Percentiles rank a stretch among this genome's conserved stretches.
These are phyloP conservation scores for Reticulitermes speratus DNA, from an alignment of 1,140 invertebrate genomes.

Conservation along the genomic window DNA sequence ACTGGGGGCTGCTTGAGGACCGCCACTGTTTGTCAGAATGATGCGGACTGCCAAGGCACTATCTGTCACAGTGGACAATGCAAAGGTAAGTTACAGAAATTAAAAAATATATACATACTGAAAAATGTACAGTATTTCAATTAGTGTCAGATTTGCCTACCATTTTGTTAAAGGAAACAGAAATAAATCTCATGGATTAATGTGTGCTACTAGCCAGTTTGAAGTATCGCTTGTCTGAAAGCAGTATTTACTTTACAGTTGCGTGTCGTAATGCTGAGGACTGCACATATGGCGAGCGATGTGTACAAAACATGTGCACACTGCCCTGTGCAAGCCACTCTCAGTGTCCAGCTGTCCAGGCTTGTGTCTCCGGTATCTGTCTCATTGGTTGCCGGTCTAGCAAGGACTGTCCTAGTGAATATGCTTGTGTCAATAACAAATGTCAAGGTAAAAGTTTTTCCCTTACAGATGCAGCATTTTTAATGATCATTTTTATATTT, in stretches of 20 bases:
- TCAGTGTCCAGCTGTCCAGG: conserved; percentile 75
- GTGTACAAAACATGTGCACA: conserved; percentile 73
- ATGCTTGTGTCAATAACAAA: conserved; percentile 80
- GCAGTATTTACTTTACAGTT: conserved; percentile 47
- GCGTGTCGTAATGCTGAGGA: conserved; percentile 76
- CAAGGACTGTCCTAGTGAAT: conserved; percentile 69
- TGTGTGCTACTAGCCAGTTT: background rate
- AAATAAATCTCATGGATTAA: background rate
- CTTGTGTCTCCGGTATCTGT: conserved; percentile 77
- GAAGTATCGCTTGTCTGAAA: background rate
- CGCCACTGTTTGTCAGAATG: conserved; percentile 62
- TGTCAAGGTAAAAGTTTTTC: conserved; percentile 56
- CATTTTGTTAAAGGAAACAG: background rate
- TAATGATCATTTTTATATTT: too few species aligned
- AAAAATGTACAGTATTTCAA: background rate
- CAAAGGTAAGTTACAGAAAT: conserved; percentile 50
- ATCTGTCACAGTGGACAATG: conserved; percentile 82
- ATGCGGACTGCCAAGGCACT: conserved; percentile 73
- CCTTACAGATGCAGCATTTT: too few species aligned
- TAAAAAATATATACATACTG: background rate
- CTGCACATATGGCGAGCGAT: conserved; percentile 77
- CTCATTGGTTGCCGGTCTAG: conserved; percentile 79
- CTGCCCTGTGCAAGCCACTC: conserved; percentile 73
- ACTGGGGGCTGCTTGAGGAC: conserved; percentile 71
- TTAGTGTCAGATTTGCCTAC: too few species aligned